Evolutionary conservation across 2,113 vertebrate genomes (phyloP), one percentile per base, ranked within the genome.

Genomic region (Hyperopisus bebe): DNA sequence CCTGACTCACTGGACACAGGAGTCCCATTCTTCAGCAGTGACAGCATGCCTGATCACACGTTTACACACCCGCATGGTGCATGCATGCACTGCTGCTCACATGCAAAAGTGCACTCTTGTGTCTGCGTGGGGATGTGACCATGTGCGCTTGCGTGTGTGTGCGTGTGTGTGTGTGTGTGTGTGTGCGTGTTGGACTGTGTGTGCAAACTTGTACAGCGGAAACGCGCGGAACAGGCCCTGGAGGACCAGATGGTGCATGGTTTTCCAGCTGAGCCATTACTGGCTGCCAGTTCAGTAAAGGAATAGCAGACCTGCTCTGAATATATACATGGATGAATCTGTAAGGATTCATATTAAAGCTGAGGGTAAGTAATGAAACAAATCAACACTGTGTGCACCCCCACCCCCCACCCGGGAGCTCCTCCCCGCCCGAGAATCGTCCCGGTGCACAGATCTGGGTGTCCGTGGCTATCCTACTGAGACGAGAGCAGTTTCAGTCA

Each of bases 401-500:
- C 3, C 19, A 24, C 3, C 74, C 66, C 9, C 66, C 31, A 15
- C 11, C 31, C 5, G 1, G 6, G 10, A 77, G 31, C 5, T 5
- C 74, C 31, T 2, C 74, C 74, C 11, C 13, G 3, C 35, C 6
- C 17, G 35, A 17, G 35, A 42, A 24, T 35, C 13, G 11, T 53
- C 21, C 27, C n/a, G 48, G 85, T 48, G 27, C 8, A 27, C 50
- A 9, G 84, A 51, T 17, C 46, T n/a, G 15, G 83, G 84, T 35
- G 13, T 27, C 85, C 3, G 27, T 17, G 24, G 47, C 50, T 15
- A 1, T 9, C 50, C 85, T 19, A 8, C 85, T 15, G n/a, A 27
- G 48, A 17, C 1, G 35, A 19, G 44, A 15, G 35, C 0, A 19
- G 8, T n/a, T 44, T 50, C 7, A 50, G 3, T 94, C 74, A 96